phyloP scores from a whole-genome alignment of 1,140 invertebrate species.

The Diorhabda sublineata region DNA sequence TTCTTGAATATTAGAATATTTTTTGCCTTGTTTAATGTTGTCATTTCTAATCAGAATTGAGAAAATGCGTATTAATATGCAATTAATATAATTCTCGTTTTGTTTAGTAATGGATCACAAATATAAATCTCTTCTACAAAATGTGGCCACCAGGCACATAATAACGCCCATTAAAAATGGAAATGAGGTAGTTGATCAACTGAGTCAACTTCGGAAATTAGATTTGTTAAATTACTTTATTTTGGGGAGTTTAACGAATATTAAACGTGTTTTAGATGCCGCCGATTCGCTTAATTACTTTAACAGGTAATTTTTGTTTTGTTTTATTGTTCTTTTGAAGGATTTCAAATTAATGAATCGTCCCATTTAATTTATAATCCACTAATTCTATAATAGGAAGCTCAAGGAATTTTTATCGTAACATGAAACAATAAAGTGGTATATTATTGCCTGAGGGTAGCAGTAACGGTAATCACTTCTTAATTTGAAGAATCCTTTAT shows the following conservation, averaged over 20 bases:
- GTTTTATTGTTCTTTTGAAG: background rate
- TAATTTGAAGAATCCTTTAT: too few relatives aligned
- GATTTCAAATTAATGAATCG: too few relatives aligned
- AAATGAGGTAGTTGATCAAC: constrained; percentile 57
- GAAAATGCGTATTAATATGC: too few relatives aligned
- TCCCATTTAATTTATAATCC: too few relatives aligned
- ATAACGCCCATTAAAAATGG: constrained; percentile 61
- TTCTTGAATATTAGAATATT: too few relatives aligned
- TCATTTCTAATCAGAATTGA: too few relatives aligned
- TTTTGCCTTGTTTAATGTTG: too few relatives aligned
- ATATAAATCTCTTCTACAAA: constrained; percentile 82
- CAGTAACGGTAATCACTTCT: too few relatives aligned
- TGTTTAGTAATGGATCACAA: constrained; percentile 82
- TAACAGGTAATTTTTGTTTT: constrained; percentile 34
- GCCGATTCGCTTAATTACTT: constrained; percentile 38
- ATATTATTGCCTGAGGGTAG: too few relatives aligned
- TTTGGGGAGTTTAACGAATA: constrained; percentile 64
- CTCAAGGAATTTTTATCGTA: too few relatives aligned
- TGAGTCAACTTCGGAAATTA: constrained; percentile 67
- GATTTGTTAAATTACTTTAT: constrained; percentile 88
- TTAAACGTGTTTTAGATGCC: constrained; percentile 61
- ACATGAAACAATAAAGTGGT: too few relatives aligned
- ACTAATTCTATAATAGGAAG: too few relatives aligned
- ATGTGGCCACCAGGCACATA: constrained; percentile 81
- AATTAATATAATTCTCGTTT: constrained; percentile 3